These are phyloP conservation scores for Actinemys pallida DNA, from an alignment of 2,113 vertebrate genomes.

Conservation along the genomic window DNA sequence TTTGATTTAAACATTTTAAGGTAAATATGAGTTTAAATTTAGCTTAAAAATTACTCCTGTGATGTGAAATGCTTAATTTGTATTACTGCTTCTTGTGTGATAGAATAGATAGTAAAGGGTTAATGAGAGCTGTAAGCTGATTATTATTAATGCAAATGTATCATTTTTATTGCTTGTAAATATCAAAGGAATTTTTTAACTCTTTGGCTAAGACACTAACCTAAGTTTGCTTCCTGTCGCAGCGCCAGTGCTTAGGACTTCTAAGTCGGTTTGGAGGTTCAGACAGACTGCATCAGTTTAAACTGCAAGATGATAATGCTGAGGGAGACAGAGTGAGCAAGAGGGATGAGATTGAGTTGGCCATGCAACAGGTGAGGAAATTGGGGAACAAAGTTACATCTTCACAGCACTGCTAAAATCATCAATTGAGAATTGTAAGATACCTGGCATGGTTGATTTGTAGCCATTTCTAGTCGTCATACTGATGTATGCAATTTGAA, in stretches of 20 bases:
- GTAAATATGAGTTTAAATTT: neutral
- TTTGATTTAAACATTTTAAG: neutral
- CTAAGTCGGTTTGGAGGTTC: slow-evolving; percentile 92
- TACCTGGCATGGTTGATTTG: neutral
- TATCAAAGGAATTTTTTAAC: neutral
- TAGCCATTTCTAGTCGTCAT: neutral
- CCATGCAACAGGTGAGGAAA: slow-evolving; percentile 91
- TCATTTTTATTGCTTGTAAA: neutral
- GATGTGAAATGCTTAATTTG: neutral
- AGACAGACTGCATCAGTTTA: slow-evolving; percentile 89
- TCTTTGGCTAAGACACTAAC: neutral
- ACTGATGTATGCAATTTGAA: neutral
- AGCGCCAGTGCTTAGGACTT: slow-evolving; percentile 93
- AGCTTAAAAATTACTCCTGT: neutral
- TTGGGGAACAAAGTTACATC: neutral
- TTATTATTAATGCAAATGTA: neutral
- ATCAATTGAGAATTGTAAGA: neutral
- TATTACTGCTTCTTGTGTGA: neutral
- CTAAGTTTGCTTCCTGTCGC: neutral
- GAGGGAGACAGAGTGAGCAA: slow-evolving; percentile 87
- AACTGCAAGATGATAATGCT: slow-evolving; percentile 86
- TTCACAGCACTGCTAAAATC: neutral
- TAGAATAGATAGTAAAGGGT: neutral
- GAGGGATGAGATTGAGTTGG: slow-evolving; percentile 91
- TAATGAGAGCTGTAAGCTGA: neutral